These are phyloP conservation scores for Listronotus oregonensis DNA, from an alignment of 1,140 invertebrate species.

Conservation along the genomic window DNA sequence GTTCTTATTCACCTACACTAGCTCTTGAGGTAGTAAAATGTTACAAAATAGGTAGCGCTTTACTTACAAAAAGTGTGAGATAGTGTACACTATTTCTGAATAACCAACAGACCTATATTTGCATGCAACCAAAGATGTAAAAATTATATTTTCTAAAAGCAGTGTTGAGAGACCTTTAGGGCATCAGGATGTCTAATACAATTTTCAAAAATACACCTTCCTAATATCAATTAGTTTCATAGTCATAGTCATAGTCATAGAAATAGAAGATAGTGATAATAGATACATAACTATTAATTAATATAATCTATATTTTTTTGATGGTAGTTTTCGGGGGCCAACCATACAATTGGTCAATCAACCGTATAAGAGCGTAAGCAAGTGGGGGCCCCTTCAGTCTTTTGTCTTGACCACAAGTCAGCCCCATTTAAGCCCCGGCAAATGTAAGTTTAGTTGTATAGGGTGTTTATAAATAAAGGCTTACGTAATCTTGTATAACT, in stretches of 20 bases:
- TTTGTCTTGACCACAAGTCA: slow-evolving; percentile 29
- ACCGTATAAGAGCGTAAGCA: slow-evolving; percentile 14
- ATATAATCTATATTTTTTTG: slow-evolving; percentile 32
- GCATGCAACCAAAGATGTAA: no score
- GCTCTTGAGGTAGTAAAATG: no score
- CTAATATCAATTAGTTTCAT: background rate
- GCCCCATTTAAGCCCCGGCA: slow-evolving; percentile 18
- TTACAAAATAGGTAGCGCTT: no score
- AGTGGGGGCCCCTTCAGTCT: slow-evolving; percentile 21
- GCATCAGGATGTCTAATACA: no score
- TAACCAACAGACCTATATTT: no score
- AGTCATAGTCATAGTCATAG: slow-evolving; percentile 8
- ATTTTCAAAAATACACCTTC: background rate
- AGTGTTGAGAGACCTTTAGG: no score
- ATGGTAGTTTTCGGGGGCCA: slow-evolving; percentile 29
- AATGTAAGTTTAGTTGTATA: slow-evolving; percentile 31
- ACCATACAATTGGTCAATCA: slow-evolving; percentile 20
- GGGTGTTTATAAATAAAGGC: slow-evolving; percentile 27
- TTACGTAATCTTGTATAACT: slow-evolving; percentile 2
- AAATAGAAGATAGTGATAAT: background rate
- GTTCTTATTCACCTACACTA: no score
- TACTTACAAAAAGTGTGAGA: no score
- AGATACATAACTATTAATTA: slow-evolving; percentile 2
- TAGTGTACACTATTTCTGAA: no score
- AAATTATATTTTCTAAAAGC: no score